A percentile compares a stretch with the other conserved stretches of the same genome.
Evolutionary conservation across 1,140 invertebrate genomes (phyloP).

Genomic region (Sarcophaga bullata): DNA sequence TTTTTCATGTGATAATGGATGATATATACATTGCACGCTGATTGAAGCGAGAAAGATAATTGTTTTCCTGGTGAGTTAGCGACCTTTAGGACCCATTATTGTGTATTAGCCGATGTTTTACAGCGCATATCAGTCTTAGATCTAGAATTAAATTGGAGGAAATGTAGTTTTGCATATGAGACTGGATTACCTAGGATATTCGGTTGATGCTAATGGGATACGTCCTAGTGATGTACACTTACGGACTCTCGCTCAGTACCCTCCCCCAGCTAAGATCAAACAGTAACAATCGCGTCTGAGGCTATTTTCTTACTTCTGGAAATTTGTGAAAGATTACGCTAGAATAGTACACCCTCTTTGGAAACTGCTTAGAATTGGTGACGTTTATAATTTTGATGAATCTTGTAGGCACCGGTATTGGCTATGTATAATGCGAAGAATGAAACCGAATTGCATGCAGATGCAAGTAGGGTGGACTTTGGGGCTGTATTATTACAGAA

Average conservation of each 20-base stretch:
- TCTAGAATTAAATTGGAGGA: conserved; percentile 62
- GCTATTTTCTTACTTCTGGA: conserved; percentile 40
- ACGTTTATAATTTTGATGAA: not conserved
- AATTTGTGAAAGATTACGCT: conserved; percentile 38
- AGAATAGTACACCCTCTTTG: conserved; percentile 37
- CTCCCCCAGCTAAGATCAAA: conserved; percentile 27
- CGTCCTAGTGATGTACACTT: conserved; percentile 46
- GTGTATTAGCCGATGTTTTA: conserved; percentile 49
- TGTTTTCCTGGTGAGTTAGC: conserved; percentile 43
- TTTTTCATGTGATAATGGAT: conserved; percentile 56
- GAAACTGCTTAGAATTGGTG: not conserved
- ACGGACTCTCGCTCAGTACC: conserved; percentile 19
- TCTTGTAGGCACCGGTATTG: not conserved
- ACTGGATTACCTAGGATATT: conserved; percentile 60
- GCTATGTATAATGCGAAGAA: conserved; percentile 25
- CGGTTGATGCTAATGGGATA: conserved; percentile 49
- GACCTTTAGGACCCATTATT: conserved; percentile 16
- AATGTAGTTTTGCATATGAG: conserved; percentile 55
- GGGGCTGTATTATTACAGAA: not conserved
- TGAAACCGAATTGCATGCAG: not conserved
- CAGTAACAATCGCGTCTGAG: not conserved
- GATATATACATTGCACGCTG: conserved; percentile 59
- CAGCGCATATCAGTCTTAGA: conserved; percentile 52
- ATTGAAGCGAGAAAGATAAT: conserved; percentile 40
- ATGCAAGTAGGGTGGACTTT: not conserved